Evolutionary conservation across 2,888 invertebrate genomes (phyloP), one percentile per base, ranked within the genome.

Genomic region (Plagodis dolabraria): DNA sequence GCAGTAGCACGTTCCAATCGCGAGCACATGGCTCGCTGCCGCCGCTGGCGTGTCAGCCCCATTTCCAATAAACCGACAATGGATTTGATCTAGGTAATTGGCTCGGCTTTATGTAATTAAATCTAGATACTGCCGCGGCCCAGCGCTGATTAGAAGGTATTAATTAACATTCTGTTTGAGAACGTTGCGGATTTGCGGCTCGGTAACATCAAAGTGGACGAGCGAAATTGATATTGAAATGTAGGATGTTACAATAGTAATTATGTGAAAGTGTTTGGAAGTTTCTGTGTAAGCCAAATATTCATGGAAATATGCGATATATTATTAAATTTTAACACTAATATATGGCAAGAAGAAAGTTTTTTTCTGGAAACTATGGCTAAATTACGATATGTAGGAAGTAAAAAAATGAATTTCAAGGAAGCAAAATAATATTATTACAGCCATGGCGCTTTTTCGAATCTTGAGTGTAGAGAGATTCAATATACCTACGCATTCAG

Each of bases 141-240:
- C 53, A 45, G 55, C 64, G 58, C 64, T 71, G 63, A 74, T 74
- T 75, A 69, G 68, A 71, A 65, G 67, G 68, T 68, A 69, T 72
- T 76, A 68, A 77, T 74, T 75, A 74, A 60, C 65, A 51, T 63
- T 58, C 56, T 52, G 57, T 56, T 49, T 48, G 52, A 55, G 59
- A 47, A 53, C 52, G 47, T 46, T 44, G 43, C 40, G 22, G 44
- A 53, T 54, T 46, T 56, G 42, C 33, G 49, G 42, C 55, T 60
- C 34, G 42, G 46, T 9, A 54, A 50, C 48, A 54, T 52, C 53
- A 58, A 57, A 50, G 56, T 53, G 54, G 51, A 53, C 57, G 36
- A 50, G 57, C 33, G 34, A 33, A 54, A 57, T 49, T 43, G 45
- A 48, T 55, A 52, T 11, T 38, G 35, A 33, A 57, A 50, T 52